Conservation (phyloP, 2,888 invertebrate genomes). For the Drosophila kokeensis region DNA sequence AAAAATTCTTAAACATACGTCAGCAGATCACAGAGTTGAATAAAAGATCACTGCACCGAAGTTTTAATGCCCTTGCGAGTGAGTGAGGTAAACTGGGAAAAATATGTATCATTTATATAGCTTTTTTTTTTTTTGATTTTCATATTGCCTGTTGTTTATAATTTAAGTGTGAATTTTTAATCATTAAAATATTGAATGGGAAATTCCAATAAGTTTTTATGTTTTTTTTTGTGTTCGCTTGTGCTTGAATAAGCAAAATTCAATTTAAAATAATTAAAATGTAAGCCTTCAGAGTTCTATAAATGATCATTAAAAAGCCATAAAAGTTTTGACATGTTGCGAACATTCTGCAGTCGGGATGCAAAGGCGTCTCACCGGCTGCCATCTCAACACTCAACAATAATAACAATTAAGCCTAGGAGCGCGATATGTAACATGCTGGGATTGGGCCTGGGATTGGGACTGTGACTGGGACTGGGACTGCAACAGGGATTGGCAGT, state of each 20-base stretch:
- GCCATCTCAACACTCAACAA: slow-evolving; percentile 57
- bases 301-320: slow-evolving; percentile 62
- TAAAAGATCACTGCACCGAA: slow-evolving; percentile 9
- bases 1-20: slow-evolving; percentile 37
- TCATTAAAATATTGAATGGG: neutral
- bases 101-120: neutral
- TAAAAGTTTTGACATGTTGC: slow-evolving; percentile 72
- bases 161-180: neutral
- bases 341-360: slow-evolving; percentile 68
- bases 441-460: slow-evolving; percentile 4
- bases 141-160: neutral
- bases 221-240: slow-evolving; percentile 1
- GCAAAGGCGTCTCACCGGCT: slow-evolving; percentile 49
- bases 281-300: slow-evolving; percentile 33
- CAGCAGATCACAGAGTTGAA: slow-evolving; percentile 22
- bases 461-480: neutral
- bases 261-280: slow-evolving; percentile 40
- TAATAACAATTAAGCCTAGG: slow-evolving; percentile 71
- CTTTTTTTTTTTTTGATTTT: neutral
- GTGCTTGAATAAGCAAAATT: slow-evolving; percentile 37
- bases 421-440: slow-evolving; percentile 47
- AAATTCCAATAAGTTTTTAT: neutral
- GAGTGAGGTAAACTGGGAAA: neutral
- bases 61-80: slow-evolving; percentile 13
- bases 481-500: neutral